A percentile compares a stretch with the other conserved stretches of the same genome.
These are phyloP conservation scores for Eristalis tenax DNA, from an alignment of 2,888 invertebrate genomes.

Conservation along the genomic window DNA sequence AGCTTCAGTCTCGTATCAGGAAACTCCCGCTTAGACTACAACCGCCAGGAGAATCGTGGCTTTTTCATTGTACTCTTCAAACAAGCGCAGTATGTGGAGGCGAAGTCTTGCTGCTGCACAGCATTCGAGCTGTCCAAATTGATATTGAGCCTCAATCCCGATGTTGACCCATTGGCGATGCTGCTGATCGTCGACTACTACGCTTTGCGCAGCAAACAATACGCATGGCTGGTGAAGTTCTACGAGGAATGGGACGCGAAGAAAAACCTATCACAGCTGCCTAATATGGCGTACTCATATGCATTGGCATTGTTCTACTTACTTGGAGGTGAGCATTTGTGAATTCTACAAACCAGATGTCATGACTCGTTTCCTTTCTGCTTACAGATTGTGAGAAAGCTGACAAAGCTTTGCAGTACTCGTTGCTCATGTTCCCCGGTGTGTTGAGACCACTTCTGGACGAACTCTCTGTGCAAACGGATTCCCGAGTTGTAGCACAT, in stretches of 20 bases:
- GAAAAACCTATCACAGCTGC: constrained; percentile 89
- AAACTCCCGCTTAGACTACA: constrained; percentile 89
- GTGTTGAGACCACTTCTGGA: constrained; percentile 88
- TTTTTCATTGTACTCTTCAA: constrained; percentile 91
- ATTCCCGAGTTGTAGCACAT: constrained; percentile 84
- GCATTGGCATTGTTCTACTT: constrained; percentile 88
- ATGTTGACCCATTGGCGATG: constrained; percentile 89
- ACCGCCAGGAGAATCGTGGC: constrained; percentile 90
- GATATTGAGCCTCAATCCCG: constrained; percentile 89
- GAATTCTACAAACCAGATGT: not conserved
- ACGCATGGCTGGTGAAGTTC: constrained; percentile 86
- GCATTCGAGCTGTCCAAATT: constrained; percentile 94
- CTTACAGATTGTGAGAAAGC: constrained; percentile 81
- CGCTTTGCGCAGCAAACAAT: constrained; percentile 88
- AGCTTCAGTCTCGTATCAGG: constrained; percentile 89
- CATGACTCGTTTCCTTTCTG: constrained; percentile 7
- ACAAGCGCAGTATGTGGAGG: constrained; percentile 89
- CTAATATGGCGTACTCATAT: constrained; percentile 93
- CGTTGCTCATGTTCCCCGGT: constrained; percentile 91
- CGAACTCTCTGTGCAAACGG: constrained; percentile 88
- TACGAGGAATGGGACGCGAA: constrained; percentile 84
- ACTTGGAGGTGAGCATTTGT: constrained; percentile 78
- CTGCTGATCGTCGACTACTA: constrained; percentile 91
- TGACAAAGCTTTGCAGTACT: constrained; percentile 87
- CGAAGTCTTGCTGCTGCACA: constrained; percentile 91